Evolutionary conservation across 1,140 invertebrate genomes (phyloP), one percentile per base, ranked within the genome.

Genomic region (Oncopeltus fasciatus): DNA sequence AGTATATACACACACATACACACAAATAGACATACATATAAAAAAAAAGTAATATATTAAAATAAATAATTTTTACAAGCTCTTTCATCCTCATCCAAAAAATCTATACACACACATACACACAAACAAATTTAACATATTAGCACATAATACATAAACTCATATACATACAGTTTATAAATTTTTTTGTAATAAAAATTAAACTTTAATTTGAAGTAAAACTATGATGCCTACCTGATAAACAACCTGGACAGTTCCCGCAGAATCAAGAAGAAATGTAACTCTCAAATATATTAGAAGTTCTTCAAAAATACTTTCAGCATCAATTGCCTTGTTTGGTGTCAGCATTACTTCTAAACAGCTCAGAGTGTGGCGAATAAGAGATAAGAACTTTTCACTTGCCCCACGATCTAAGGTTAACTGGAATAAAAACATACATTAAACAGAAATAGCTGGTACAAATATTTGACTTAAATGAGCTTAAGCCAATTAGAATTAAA

Each of bases 241-340:
- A 0, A 93, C 85, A 72, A 87, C 90, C 33, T 82, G 77, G 0
- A 94, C 80, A 0, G 88, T 84, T 1, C 75, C 72, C 2, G 83
- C 81, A 0, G 88, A 80, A 53, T 86, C 84, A 18, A 91, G 69
- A 1, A 77, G 72, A 63, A 93, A 81, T 0, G 86, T 83, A 2
- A 79, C 78, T 67, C 84, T 83, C 1, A 93, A 73, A 71, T 90
- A 91, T 62, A 74, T 76, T 0, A 95, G 75, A 28, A 93, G 73
- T 71, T 95, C 91, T 73, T 95, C 90, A 0, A 86, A 83, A 61
- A 88, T 79, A 61, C 78, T 76, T 1, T 83, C 83, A 53, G 86
- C 80, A 70, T 92, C 89, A 28, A 75, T 74, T n/a, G 88, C 77
- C 0, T 81, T 83, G 1, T 82, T 77, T 20, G 91, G 75, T 76